Conservation (phyloP, 2,888 invertebrate genomes). For the Sinodicranocentrus sp. region DNA sequence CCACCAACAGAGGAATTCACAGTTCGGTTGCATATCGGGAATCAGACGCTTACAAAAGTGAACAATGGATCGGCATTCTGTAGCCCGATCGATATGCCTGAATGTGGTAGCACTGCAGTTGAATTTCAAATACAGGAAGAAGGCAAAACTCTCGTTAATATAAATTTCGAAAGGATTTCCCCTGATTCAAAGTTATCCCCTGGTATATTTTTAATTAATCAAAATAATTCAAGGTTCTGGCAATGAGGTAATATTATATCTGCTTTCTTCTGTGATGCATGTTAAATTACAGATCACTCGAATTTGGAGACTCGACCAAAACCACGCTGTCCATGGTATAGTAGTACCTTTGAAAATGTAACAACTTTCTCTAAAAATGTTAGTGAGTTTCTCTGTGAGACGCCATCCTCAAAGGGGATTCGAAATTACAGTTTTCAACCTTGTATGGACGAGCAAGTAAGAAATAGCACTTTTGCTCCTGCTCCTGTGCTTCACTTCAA, state of each 20-base stretch:
- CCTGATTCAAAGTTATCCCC: too few relatives aligned
- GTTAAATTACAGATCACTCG: too few relatives aligned
- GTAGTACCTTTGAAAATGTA: too few relatives aligned
- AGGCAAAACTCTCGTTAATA: neutral
- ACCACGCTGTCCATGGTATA: too few relatives aligned
- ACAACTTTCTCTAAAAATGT: neutral
- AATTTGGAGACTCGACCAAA: too few relatives aligned
- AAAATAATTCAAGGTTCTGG: too few relatives aligned
- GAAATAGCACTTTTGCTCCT: neutral
- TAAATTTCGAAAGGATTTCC: neutral
- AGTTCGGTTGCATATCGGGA: conserved; percentile 44
- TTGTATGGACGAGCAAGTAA: neutral
- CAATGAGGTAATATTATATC: too few relatives aligned
- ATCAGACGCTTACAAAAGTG: conserved; percentile 24
- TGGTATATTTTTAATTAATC: too few relatives aligned
- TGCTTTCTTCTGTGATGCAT: too few relatives aligned
- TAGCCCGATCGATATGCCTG: neutral
- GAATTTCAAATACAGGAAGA: neutral
- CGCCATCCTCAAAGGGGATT: neutral
- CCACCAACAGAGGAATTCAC: neutral
- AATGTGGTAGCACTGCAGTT: neutral
- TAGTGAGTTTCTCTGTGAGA: neutral
- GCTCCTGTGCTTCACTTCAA: neutral
- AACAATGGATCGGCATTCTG: neutral
- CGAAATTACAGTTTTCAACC: neutral